Percentiles rank a stretch among this genome's conserved stretches.
Evolutionary conservation across 2,797 vertebrate species (phyloP).

Genomic region (Lindbergichthys nudifrons): DNA sequence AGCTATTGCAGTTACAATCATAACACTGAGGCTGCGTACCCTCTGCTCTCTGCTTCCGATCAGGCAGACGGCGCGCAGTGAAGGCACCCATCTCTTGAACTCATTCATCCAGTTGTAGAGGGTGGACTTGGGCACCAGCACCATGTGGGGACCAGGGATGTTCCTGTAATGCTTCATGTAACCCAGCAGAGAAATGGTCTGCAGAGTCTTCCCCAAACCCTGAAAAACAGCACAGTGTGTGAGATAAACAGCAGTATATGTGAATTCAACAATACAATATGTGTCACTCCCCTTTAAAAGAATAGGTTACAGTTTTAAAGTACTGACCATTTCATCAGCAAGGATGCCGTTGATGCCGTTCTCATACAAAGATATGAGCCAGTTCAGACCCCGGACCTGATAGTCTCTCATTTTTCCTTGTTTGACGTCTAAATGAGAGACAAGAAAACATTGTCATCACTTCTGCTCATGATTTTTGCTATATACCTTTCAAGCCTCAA

Average conservation of each 20-base stretch:
- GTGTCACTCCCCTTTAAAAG: background rate
- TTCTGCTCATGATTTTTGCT: background rate
- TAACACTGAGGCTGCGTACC: constrained; percentile 78
- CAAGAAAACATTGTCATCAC: constrained; percentile 2
- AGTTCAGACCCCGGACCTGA: constrained; percentile 96
- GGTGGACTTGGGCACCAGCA: constrained; percentile 98
- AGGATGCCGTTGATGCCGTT: constrained; percentile 99
- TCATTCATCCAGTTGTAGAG: constrained; percentile 99
- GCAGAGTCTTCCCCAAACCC: constrained; percentile 98
- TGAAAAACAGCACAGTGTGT: constrained; percentile 60
- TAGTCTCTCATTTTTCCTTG: constrained; percentile 96
- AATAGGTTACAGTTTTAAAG: background rate
- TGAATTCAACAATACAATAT: background rate
- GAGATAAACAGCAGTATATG: background rate
- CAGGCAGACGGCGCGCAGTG: constrained; percentile 94
- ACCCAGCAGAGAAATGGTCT: constrained; percentile 97
- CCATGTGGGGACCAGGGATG: constrained; percentile 98
- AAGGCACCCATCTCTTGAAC: constrained; percentile 99
- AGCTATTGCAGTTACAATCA: background rate
- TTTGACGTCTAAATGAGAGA: constrained; percentile 89
- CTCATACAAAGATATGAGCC: constrained; percentile 98
- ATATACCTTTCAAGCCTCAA: background rate
- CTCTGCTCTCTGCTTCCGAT: constrained; percentile 95
- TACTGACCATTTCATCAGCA: constrained; percentile 97
- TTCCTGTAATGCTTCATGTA: constrained; percentile 99